Base-by-base conservation (phyloP, 2,888 invertebrate genomes). In the Bellardia pandia region DNA sequence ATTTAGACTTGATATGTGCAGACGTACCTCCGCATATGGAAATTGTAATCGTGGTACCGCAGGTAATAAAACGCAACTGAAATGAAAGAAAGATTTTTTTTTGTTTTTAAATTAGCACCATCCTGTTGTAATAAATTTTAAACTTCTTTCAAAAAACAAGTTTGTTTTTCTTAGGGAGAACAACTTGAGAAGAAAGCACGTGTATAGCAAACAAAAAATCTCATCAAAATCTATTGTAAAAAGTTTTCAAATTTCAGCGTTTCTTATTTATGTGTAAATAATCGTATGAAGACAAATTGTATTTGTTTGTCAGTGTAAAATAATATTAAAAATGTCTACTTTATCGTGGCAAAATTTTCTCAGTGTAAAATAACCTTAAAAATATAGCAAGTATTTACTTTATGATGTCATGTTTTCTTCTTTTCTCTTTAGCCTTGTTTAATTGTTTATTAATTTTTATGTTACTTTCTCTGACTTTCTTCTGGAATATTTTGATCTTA, bases 21-120 rank as follows among this genome's bases (percentile, higher is more conserved):
- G 98, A 95, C 96, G 98, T 95, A 96, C 97, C 95, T 97, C 96
- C 95, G 96, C 97, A 94, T 97, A 96, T 95, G 98, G 98, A 95
- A 96, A 97, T 95, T 98, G 98, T 97, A 98, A 98, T 97, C 96
- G 98, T 95, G 98, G 98, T 95, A 98, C 98, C 92, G 98, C 98
- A 97, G 98, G 98, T 98, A 98, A 96, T 94, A 91, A 42, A 77
- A 79, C 76, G 76, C 74, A 77, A 85, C 83, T 81, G 64, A 83
- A 86, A 84, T 83, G 76, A 78, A 74, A 56, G 58, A 76, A 58
- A 75, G 51, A 23, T 56, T 66, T 5, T 23, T 77, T 72, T 71
- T 16, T 72, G 11, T 5, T 4, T 14, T 14, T n/a, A 51, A 84
- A 33, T 45, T 56, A 85, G 88, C 88, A 89, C 86, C 86, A 75